phyloP scores from a whole-genome alignment of 2,113 vertebrate genomes.

The Sinocyclocheilus rhinocerous region DNA sequence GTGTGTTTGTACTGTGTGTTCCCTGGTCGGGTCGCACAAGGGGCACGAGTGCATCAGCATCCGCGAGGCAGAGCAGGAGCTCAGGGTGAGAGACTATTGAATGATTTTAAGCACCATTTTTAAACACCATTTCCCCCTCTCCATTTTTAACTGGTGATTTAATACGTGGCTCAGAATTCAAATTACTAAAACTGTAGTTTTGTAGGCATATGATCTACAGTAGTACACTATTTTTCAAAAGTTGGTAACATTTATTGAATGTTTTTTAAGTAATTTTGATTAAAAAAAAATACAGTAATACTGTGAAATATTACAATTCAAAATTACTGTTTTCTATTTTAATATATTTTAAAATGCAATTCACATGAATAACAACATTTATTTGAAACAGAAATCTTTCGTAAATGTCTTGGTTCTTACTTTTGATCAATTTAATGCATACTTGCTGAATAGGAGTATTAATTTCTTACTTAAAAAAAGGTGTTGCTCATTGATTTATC shows the following conservation, averaged over 20 bases:
- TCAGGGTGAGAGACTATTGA: constrained; percentile 53
- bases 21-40: constrained; percentile 75
- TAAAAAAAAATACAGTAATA: background rate
- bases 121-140: no score
- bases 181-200: background rate
- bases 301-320: no score
- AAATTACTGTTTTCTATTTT: no score
- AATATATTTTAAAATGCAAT: no score
- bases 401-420: background rate
- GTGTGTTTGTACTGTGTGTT: constrained; percentile 80
- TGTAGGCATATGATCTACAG: background rate
- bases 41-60: constrained; percentile 75
- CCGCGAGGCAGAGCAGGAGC: constrained; percentile 74
- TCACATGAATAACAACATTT: background rate
- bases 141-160: no score
- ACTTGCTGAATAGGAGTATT: background rate
- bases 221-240: background rate
- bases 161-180: no score
- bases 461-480: background rate
- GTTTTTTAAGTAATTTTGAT: background rate
- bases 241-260: background rate
- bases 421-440: background rate
- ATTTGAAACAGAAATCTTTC: background rate
- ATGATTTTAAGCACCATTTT: constrained; percentile 46
- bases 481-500: background rate